phyloP scores from a whole-genome alignment of 1,140 invertebrate genomes.

The Bicyclus anynana region DNA sequence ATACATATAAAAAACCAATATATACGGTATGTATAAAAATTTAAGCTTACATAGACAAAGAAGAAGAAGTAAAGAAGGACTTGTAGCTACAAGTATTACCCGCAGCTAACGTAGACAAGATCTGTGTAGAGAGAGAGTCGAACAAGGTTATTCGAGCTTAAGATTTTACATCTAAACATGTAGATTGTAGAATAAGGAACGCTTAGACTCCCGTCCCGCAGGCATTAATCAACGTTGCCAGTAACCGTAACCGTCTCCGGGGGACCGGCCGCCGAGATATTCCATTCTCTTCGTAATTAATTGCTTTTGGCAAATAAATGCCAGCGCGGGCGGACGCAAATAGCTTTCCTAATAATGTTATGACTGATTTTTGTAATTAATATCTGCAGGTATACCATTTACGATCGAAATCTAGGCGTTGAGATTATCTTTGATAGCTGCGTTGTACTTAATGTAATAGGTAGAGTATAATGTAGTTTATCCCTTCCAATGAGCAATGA shows the following conservation, averaged over 20 bases:
- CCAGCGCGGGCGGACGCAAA: slow-evolving; percentile 50
- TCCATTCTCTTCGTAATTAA: slow-evolving; percentile 74
- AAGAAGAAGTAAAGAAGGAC: too few species aligned
- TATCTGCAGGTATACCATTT: slow-evolving; percentile 26
- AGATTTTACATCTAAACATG: slow-evolving; percentile 33
- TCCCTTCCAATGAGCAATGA: too few species aligned
- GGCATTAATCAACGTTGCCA: slow-evolving; percentile 72
- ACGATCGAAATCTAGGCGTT: background rate
- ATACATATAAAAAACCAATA: too few species aligned
- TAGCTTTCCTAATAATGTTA: slow-evolving; percentile 55
- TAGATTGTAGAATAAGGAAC: slow-evolving; percentile 15
- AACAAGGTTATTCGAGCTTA: slow-evolving; percentile 55
- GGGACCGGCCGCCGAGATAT: slow-evolving; percentile 68
- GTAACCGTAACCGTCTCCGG: slow-evolving; percentile 69
- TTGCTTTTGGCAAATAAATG: slow-evolving; percentile 75
- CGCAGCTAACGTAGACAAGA: too few species aligned
- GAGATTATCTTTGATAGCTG: background rate
- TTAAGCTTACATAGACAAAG: too few species aligned
- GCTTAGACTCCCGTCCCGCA: slow-evolving; percentile 30
- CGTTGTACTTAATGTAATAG: too few species aligned
- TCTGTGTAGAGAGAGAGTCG: too few species aligned
- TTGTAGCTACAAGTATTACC: too few species aligned
- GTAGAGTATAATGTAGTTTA: too few species aligned
- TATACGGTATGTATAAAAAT: too few species aligned
- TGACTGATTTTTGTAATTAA: slow-evolving; percentile 60